Evolutionary conservation across 2,113 vertebrate species (phyloP).

Genomic region (Odocoileus virginianus): DNA sequence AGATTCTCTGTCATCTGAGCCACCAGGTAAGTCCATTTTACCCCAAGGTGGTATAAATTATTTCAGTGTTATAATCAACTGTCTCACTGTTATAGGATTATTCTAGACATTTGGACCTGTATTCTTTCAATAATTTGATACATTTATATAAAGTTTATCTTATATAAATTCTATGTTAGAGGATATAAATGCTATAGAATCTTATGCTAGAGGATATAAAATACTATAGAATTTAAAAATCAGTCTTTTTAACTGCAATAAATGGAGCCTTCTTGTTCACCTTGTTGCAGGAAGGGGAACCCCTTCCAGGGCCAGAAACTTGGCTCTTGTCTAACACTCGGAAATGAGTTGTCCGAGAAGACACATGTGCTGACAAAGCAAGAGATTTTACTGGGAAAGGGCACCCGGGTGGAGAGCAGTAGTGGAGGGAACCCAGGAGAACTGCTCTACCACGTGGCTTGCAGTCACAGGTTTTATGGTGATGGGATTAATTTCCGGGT

Average conservation of each 20-base stretch:
- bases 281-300: not conserved
- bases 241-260: not conserved
- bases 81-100: not conserved
- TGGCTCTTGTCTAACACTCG: accelerated
- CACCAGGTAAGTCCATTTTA: not conserved
- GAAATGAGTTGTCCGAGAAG: not conserved
- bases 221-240: not conserved
- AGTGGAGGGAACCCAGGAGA: not conserved
- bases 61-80: not conserved
- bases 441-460: not conserved
- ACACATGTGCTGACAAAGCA: not conserved
- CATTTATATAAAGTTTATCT: not conserved
- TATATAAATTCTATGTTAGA: not conserved
- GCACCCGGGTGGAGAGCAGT: not conserved
- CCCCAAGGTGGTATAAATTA: not conserved
- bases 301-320: not conserved
- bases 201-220: not conserved
- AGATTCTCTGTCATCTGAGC: not conserved
- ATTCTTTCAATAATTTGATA: not conserved
- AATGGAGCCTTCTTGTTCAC: not conserved
- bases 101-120: not conserved
- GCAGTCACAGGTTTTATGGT: not conserved
- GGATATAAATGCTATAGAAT: not conserved
- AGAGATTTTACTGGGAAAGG: not conserved
- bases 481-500: not conserved